Conservation (phyloP, 2,888 invertebrate genomes). For the Apamea anceps region DNA sequence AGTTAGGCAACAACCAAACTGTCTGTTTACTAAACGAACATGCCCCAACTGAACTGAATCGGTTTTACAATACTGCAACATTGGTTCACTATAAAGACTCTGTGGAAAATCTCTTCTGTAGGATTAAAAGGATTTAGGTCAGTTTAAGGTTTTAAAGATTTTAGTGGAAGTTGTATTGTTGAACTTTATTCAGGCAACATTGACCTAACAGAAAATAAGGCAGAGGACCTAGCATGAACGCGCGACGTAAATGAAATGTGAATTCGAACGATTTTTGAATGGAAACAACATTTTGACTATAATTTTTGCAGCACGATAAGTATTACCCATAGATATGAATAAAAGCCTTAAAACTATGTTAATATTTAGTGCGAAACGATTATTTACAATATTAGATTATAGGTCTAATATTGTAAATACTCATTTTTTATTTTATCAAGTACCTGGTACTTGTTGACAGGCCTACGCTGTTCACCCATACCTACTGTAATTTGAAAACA, state of each 20-base stretch:
- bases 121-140: slow-evolving; percentile 13
- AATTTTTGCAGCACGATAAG: too few species aligned
- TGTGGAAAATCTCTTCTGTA: not conserved
- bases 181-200: not conserved
- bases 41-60: slow-evolving; percentile 16
- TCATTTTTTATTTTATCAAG: too few species aligned
- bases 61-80: slow-evolving; percentile 16
- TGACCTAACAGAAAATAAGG: not conserved
- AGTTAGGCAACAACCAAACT: slow-evolving; percentile 29
- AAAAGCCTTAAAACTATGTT: not conserved
- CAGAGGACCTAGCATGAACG: not conserved
- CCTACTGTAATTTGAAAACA: too few species aligned
- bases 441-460: too few species aligned
- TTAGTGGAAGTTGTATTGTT: not conserved
- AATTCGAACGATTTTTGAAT: not conserved
- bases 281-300: too few species aligned
- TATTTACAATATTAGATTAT: not conserved
- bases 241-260: not conserved
- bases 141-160: not conserved
- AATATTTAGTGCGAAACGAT: not conserved
- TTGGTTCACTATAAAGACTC: slow-evolving; percentile 1
- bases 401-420: too few species aligned
- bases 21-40: slow-evolving; percentile 19
- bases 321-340: not conserved
- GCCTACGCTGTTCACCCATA: too few species aligned